Percentiles rank a stretch among this genome's conserved stretches.
These are phyloP conservation scores for Bradypus variegatus DNA, from an alignment of 2,797 vertebrate species.

Conservation along the genomic window DNA sequence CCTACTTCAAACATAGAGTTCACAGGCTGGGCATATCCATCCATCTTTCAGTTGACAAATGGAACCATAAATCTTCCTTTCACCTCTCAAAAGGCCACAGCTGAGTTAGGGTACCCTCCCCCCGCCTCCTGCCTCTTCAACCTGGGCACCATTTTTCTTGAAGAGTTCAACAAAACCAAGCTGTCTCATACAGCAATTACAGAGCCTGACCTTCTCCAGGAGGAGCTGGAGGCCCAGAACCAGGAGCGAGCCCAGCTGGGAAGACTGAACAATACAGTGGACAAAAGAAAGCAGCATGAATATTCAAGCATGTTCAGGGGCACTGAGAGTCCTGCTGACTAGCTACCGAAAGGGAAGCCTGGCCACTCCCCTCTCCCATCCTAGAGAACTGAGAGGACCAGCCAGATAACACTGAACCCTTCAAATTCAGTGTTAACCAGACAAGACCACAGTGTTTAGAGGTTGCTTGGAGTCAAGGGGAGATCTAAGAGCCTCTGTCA, in stretches of 20 bases:
- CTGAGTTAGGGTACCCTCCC: slow-evolving; percentile 37
- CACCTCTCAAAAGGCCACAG: slow-evolving; percentile 47
- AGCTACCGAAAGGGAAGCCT: background rate
- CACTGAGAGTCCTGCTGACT: background rate
- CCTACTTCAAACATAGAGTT: slow-evolving; percentile 66
- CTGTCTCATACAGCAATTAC: background rate
- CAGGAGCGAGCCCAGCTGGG: slow-evolving; percentile 12
- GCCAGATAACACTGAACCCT: background rate
- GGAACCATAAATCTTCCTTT: slow-evolving; percentile 68
- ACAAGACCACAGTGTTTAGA: background rate
- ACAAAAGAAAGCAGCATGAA: slow-evolving; percentile 35
- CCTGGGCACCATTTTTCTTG: slow-evolving; percentile 41
- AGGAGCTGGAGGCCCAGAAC: background rate
- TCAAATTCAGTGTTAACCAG: background rate
- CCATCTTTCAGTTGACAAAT: slow-evolving; percentile 63
- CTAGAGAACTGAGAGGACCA: background rate
- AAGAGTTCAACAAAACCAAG: slow-evolving; percentile 54
- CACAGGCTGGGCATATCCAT: slow-evolving; percentile 69
- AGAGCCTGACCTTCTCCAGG: slow-evolving; percentile 22
- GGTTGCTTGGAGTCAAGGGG: background rate
- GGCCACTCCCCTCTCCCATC: background rate
- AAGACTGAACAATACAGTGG: background rate
- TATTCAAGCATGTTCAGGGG: slow-evolving; percentile 32
- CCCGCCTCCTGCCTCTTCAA: slow-evolving; percentile 42
- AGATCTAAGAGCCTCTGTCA: background rate